Base-by-base conservation (phyloP, 2,888 invertebrate species). In the Brachylomia viminalis region DNA sequence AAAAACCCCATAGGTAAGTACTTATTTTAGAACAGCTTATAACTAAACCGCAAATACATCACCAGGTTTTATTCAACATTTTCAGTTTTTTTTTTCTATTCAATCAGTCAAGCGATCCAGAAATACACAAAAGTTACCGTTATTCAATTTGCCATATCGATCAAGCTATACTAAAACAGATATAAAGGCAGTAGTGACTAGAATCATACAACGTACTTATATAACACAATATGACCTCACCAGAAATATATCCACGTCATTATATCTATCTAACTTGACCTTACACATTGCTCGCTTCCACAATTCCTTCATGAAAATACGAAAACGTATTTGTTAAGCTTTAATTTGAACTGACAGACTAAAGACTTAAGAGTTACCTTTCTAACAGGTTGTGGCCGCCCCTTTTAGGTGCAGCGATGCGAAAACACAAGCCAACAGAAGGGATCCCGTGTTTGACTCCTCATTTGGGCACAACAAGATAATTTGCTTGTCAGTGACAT, bases 391-490 rank as follows among this genome's bases (percentile, higher is more conserved):
- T 83, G 83, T 30, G 70, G 75, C 77, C 83, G 80, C 79, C 90
- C 92, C 92, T 91, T 91, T 92, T 86, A 87, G 86, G 88, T 85
- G 88, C 91, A 84, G 70, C 85, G 90, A 89, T 78, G 91, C 89
- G 92, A 86, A 87, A 92, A 93, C 91, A 89, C 91, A 91, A 92
- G 89, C 91, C 84, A 81, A 86, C 85, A 86, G 87, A 86, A 79
- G 85, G 90, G 90, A 87, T 81, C 84, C 83, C 81, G 81, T 90
- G 91, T 94, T 94, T 93, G 93, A 93, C 93, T 93, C 92, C 90
- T 92, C 90, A 87, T 92, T 93, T 90, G 83, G 86, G 89, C 86
- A 88, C 88, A 90, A 92, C 91, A 90, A 91, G 91, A 91, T 91
- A 91, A 92, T 93, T 92, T 87, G 69, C 86, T 88, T 71, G 78